Evolutionary conservation across 2,888 invertebrate genomes (phyloP), one percentile per base, ranked within the genome.

Genomic region (Boloria euphrosyne): DNA sequence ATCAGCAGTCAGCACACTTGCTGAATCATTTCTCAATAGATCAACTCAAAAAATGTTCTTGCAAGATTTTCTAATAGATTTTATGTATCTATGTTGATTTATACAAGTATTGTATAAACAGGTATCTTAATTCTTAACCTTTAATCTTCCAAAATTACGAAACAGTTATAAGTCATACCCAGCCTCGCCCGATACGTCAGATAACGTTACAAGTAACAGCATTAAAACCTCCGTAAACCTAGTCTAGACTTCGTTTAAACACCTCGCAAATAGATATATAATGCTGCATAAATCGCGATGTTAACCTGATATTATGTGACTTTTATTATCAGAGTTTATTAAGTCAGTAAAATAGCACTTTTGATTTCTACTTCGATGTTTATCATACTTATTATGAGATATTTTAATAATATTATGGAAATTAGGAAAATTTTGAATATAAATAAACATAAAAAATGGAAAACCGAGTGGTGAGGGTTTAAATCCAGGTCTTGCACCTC

Each of bases 221-320:
- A 76, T 76, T 76, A 76, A 75, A 78, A 72, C 72, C 74, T 75
- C 67, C 73, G 74, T 78, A 77, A 76, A 75, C 73, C 74, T 70
- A 74, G 78, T 78, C 78, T 78, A 78, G 78, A 78, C 78, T 74
- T 51, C 71, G 74, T 77, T 76, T 74, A 77, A 78, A 77, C 76
- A 75, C 75, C 75, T 75, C 74, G 51, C 74, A 75, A 76, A 78
- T 74, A 75, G 68, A 73, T 73, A 72, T 73, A 74, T 73, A 71
- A 73, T 73, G 70, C 59, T 73, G 76, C 74, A 74, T 74, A 74
- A 76, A 74, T 78, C 76, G 75, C 75, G 74, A 75, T 73, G 69
- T 73, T 68, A 72, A 71, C 68, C 66, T 59, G 69, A 68, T 71
- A 71, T 67, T 66, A 65, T 68, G 59, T 51, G 63, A 66, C 66